Conservation (phyloP, 2,797 vertebrate genomes). For the Sardinella longiceps region DNA sequence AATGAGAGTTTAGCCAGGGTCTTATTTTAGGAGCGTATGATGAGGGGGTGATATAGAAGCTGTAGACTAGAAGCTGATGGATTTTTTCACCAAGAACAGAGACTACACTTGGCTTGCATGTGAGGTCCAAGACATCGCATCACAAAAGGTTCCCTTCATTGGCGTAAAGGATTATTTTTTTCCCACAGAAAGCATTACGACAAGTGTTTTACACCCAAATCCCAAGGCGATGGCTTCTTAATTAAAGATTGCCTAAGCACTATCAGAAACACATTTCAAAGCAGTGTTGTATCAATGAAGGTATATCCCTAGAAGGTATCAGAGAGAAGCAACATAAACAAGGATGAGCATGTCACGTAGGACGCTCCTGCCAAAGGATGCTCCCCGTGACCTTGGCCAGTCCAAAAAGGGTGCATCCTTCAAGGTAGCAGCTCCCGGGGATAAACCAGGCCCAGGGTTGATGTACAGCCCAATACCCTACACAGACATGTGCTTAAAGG, state of each 20-base stretch:
- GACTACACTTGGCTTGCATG: neutral
- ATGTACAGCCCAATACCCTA: constrained; percentile 63
- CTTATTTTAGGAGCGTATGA: constrained; percentile 1
- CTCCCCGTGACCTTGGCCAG: neutral
- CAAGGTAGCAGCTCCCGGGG: neutral
- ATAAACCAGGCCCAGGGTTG: constrained; percentile 56
- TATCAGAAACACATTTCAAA: neutral
- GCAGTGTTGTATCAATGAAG: neutral
- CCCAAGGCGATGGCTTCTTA: neutral
- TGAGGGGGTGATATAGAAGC: neutral
- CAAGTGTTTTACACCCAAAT: neutral
- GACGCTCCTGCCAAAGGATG: neutral
- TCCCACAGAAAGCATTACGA: neutral
- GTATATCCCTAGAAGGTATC: neutral
- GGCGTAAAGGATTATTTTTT: neutral
- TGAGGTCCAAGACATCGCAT: neutral
- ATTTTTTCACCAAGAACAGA: neutral
- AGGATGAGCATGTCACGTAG: neutral
- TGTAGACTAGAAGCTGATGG: neutral
- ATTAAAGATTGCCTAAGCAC: neutral
- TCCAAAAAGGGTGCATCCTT: constrained; percentile 14
- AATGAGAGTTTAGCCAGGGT: constrained; percentile 20
- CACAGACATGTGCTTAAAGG: constrained; percentile 50
- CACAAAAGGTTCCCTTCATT: neutral
- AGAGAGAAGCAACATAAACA: neutral